Base-by-base conservation (phyloP, 2,797 vertebrate species). In the Silurus lanzhouensis region DNA sequence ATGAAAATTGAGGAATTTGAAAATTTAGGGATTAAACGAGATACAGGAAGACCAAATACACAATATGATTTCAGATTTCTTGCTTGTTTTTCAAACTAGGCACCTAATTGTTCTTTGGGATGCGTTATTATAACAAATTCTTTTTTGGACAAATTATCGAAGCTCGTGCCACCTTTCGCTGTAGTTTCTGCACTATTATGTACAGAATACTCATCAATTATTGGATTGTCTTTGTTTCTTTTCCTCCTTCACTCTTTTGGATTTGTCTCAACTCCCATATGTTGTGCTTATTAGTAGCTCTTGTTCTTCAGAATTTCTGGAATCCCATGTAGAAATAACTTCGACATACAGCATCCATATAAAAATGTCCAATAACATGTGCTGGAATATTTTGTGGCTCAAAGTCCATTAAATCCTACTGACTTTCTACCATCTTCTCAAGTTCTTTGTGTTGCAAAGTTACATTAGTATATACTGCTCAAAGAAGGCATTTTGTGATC, bases 91-190 rank as follows among this genome's bases (percentile, higher is more conserved):
- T 38, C 22, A 3, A 14, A 66, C 81, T 31, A 74, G 67, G 71
- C 84, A 82, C 82, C 78, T 84, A 74, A 78, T 71, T 67, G 61
- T 67, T 77, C 67, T 87, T 90, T 93, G 94, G 94, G 92, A 94
- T 94, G 95, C 95, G 95, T 95, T 94, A 93, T 46, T 82, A 74
- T 78, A 8, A 12, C 25, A 31, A 78, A 61, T 58, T 64, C 31
- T 38, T 48, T 58, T 79, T 15, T 79, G 81, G 75, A 72, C 55
- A 38, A 52, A 2, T 55, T 72, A 64, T 72, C 58, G 66, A 83
- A 55, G 68, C n/a, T 81, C 48, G 76, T 38, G 48, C 61, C 60
- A 72, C n/a, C 38, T 48, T 64, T 55, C 44, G 19, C 44, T 44
- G 44, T 60, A 76, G 61, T 74, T 66, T 78, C 38, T 78, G 52